Conservation (phyloP, 2,888 invertebrate genomes). For the Pasiphila rectangulata region DNA sequence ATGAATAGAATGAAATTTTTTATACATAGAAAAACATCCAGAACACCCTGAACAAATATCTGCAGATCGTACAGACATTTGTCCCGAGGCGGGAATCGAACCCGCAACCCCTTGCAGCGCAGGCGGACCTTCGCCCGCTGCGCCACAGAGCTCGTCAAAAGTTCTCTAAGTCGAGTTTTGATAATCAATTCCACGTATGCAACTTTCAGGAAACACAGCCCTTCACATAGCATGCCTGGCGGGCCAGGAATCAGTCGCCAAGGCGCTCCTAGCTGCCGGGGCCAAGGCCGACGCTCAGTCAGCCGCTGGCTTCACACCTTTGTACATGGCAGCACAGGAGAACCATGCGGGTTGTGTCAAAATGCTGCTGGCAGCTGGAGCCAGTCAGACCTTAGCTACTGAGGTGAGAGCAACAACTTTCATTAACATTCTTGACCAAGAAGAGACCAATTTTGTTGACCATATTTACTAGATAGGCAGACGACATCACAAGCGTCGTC, state of each 20-base stretch:
- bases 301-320: slow-evolving; percentile 97
- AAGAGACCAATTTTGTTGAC: no score
- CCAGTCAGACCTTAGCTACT: slow-evolving; percentile 97
- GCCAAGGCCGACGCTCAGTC: slow-evolving; percentile 98
- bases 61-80: no score
- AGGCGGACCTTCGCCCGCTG: no score
- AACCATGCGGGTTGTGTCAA: slow-evolving; percentile 97
- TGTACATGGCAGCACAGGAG: slow-evolving; percentile 99
- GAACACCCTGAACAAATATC: no score
- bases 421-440: no score
- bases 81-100: no score
- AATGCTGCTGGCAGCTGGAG: slow-evolving; percentile 93
- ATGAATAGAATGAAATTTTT: no score
- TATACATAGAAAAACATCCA: no score
- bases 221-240: slow-evolving; percentile 99
- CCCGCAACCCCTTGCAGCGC: no score
- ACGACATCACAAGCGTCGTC: no score
- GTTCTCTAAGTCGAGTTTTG: background rate
- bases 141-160: no score
- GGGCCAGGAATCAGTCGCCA: slow-evolving; percentile 96
- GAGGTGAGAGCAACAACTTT: slow-evolving; percentile 83
- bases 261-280: slow-evolving; percentile 92
- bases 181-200: background rate
- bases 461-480: no score
- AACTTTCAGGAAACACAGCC: slow-evolving; percentile 85